Evolutionary conservation across 2,888 invertebrate genomes (phyloP).

Genomic region (Cephus nigrinus): DNA sequence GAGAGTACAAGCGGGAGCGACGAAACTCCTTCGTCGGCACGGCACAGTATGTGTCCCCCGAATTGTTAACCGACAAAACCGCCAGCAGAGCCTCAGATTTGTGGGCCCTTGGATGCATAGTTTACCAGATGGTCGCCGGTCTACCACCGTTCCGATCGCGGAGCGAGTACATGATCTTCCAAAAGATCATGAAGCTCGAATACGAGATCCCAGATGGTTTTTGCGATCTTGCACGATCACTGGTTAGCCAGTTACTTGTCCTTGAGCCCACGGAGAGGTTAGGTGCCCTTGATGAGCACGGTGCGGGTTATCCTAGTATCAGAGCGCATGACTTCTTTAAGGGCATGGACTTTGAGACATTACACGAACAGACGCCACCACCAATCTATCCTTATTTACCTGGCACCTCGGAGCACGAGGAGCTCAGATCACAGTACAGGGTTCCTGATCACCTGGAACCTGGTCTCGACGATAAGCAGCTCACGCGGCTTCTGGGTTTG

Average conservation of each 20-base stretch:
- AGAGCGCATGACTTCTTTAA: constrained; percentile 89
- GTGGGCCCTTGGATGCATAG: constrained; percentile 97
- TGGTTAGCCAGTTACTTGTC: constrained; percentile 87
- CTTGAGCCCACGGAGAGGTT: constrained; percentile 83
- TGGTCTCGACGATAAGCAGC: constrained; percentile 85
- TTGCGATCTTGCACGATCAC: constrained; percentile 84
- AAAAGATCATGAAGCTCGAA: constrained; percentile 91
- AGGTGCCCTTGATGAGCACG: constrained; percentile 80
- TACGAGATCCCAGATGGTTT: constrained; percentile 95
- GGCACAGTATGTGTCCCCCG: constrained; percentile 98
- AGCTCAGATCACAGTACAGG: constrained; percentile 74
- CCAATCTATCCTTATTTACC: constrained; percentile 85
- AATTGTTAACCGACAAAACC: constrained; percentile 85
- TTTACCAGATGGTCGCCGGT: constrained; percentile 97
- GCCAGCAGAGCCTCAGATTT: constrained; percentile 87
- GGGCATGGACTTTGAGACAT: constrained; percentile 83
- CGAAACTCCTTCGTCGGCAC: constrained; percentile 96
- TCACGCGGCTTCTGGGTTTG: constrained; percentile 80
- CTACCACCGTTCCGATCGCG: constrained; percentile 91
- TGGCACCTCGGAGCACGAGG: constrained; percentile 76
- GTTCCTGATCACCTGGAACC: constrained; percentile 86
- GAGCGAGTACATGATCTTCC: constrained; percentile 95
- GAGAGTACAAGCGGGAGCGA: constrained; percentile 69
- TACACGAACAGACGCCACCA: constrained; percentile 84
- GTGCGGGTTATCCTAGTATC: constrained; percentile 81